phyloP scores from a whole-genome alignment of 1,140 invertebrate genomes.

The Parasteatoda tepidariorum region DNA sequence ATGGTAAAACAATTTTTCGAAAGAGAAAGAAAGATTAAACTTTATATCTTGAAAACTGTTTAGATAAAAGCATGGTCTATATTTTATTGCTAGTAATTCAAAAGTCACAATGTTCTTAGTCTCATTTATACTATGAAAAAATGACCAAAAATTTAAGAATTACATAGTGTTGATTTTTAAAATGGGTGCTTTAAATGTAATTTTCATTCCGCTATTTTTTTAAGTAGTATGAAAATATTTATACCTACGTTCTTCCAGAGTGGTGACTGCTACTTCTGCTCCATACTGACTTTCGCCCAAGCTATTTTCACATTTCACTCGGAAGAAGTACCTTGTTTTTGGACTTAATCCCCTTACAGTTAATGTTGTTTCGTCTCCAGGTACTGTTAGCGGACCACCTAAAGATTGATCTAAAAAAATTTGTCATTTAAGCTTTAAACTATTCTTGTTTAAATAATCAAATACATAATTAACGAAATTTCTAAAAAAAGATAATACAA shows the following conservation, averaged over 20 bases:
- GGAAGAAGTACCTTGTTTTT: conserved; percentile 90
- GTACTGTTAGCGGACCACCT: not conserved
- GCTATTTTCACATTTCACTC: conserved; percentile 93
- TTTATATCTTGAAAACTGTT: too few relatives aligned
- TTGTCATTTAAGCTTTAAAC: too few relatives aligned
- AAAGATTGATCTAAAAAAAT: not conserved
- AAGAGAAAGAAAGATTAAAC: too few relatives aligned
- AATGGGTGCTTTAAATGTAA: not conserved
- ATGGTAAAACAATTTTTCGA: too few relatives aligned
- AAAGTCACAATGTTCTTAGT: not conserved
- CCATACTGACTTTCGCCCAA: conserved; percentile 91
- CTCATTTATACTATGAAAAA: not conserved
- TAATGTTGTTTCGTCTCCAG: conserved; percentile 43
- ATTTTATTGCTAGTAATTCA: not conserved
- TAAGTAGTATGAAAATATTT: not conserved
- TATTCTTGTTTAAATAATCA: too few relatives aligned
- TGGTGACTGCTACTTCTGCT: conserved; percentile 90
- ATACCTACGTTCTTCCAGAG: conserved; percentile 66
- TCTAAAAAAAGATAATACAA: too few relatives aligned
- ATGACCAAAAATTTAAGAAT: not conserved
- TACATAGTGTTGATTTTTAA: not conserved
- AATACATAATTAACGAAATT: too few relatives aligned
- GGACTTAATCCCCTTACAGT: conserved; percentile 75
- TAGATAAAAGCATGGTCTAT: too few relatives aligned
- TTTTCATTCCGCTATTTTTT: not conserved